These are phyloP conservation scores for Scaptomyza reducta DNA, from an alignment of 2,888 invertebrate species.

Conservation along the genomic window DNA sequence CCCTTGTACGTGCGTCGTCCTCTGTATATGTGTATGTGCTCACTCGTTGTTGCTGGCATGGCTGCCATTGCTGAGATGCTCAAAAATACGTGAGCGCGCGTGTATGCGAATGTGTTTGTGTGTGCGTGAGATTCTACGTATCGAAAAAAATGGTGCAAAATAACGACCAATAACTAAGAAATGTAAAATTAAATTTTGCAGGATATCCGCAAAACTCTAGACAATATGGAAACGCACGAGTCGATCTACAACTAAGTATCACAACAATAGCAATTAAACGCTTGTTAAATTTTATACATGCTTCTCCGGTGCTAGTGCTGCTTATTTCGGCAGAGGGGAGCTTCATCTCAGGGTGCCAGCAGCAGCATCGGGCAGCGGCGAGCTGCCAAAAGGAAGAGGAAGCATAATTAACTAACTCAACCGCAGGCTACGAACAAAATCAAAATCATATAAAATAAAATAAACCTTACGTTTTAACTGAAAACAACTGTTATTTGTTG, in stretches of 20 bases:
- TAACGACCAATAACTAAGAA: slow-evolving; percentile 78
- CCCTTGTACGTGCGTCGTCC: slow-evolving; percentile 64
- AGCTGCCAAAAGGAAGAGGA: slow-evolving; percentile 63
- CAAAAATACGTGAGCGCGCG: slow-evolving; percentile 54
- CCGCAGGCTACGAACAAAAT: slow-evolving; percentile 32
- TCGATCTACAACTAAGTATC: slow-evolving; percentile 37
- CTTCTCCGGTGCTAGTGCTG: slow-evolving; percentile 51
- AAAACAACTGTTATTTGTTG: slow-evolving; percentile 45
- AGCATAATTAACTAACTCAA: slow-evolving; percentile 45
- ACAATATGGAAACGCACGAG: slow-evolving; percentile 55
- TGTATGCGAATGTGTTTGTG: slow-evolving; percentile 49
- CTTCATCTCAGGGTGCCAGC: slow-evolving; percentile 56
- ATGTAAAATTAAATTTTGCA: slow-evolving; percentile 63
- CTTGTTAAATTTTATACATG: slow-evolving; percentile 53
- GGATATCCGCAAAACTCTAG: slow-evolving; percentile 60
- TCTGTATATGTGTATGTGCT: slow-evolving; percentile 46
- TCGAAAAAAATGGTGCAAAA: slow-evolving; percentile 83
- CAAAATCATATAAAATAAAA: slow-evolving; percentile 3
- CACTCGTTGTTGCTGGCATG: slow-evolving; percentile 68
- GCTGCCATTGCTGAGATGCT: slow-evolving; percentile 68
- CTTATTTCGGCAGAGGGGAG: slow-evolving; percentile 56
- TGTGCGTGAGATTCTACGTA: slow-evolving; percentile 80
- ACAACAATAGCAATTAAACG: slow-evolving; percentile 52
- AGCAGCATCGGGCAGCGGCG: slow-evolving; percentile 56
- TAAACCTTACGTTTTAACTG: slow-evolving; percentile 18